Evolutionary conservation across 2,797 vertebrate genomes (phyloP).

Genomic region (Danio choprae): DNA sequence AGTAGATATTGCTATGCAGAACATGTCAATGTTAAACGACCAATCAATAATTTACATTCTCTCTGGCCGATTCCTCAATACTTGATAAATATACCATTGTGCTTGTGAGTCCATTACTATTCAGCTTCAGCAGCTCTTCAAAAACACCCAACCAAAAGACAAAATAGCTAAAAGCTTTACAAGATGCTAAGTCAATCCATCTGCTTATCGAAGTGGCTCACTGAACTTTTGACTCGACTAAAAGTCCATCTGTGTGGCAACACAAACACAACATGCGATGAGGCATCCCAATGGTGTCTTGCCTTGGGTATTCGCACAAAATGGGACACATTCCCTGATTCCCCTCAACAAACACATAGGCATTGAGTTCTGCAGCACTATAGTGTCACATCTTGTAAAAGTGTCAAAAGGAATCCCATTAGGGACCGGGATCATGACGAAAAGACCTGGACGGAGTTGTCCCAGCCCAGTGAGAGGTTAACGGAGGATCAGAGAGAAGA

Average conservation of each 20-base stretch:
- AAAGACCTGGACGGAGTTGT: slow-evolving; percentile 30
- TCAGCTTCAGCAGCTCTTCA: background rate
- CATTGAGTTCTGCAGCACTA: background rate
- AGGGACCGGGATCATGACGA: slow-evolving; percentile 5
- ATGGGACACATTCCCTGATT: background rate
- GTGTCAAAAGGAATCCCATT: slow-evolving; percentile 29
- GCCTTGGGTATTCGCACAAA: slow-evolving; percentile 24
- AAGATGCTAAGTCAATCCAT: slow-evolving; percentile 61
- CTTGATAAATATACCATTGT: background rate
- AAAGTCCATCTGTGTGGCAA: slow-evolving; percentile 41
- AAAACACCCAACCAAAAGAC: slow-evolving; percentile 13
- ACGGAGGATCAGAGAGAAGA: slow-evolving; percentile 34
- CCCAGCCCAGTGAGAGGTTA: slow-evolving; percentile 42
- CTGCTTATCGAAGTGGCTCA: slow-evolving; percentile 40
- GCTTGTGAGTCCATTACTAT: slow-evolving; percentile 15
- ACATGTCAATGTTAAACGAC: slow-evolving; percentile 19
- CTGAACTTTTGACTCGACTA: slow-evolving; percentile 46
- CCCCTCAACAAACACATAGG: background rate
- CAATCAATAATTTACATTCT: slow-evolving; percentile 20
- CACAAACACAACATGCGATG: slow-evolving; percentile 33
- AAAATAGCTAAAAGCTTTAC: slow-evolving; percentile 43
- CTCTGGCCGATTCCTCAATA: slow-evolving; percentile 1
- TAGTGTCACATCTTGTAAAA: slow-evolving; percentile 21
- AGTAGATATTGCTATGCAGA: slow-evolving; percentile 16
- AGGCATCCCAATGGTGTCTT: slow-evolving; percentile 1